A percentile compares a stretch with the other conserved stretches of the same genome.
phyloP scores from a whole-genome alignment of 2,888 invertebrate genomes.

The Callimorpha dominula region DNA sequence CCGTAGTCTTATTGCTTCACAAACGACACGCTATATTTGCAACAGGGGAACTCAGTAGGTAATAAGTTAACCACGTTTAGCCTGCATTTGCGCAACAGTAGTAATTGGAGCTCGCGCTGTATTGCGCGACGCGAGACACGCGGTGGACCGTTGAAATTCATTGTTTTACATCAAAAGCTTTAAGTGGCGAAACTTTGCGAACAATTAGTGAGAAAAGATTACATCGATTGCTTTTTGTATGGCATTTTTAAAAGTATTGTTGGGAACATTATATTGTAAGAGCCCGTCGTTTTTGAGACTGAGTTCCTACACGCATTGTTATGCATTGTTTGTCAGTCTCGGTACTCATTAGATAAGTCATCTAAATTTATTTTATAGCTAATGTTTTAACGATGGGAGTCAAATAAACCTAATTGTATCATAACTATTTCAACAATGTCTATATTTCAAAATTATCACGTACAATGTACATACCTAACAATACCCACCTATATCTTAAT shows the following conservation, averaged over 20 bases:
- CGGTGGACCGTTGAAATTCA: constrained; percentile 56
- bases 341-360: constrained; percentile 18
- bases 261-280: constrained; percentile 8
- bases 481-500: neutral
- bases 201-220: constrained; percentile 50
- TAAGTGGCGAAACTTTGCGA: constrained; percentile 36
- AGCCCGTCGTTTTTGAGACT: neutral
- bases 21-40: constrained; percentile 41
- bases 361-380: neutral
- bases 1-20: constrained; percentile 39
- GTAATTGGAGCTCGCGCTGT: constrained; percentile 65
- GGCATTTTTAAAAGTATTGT: constrained; percentile 10
- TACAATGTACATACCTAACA: no score
- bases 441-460: neutral
- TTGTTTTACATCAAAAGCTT: constrained; percentile 49
- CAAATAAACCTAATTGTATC: constrained; percentile 8
- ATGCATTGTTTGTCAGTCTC: constrained; percentile 3
- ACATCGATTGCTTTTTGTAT: constrained; percentile 31
- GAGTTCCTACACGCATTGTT: constrained; percentile 11
- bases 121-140: constrained; percentile 55
- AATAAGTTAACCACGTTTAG: constrained; percentile 39
- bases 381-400: constrained; percentile 14
- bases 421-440: neutral
- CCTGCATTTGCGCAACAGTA: constrained; percentile 60
- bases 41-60: constrained; percentile 38